Percentiles rank a stretch among this genome's conserved stretches.
phyloP scores from a whole-genome alignment of 1,140 invertebrate genomes.

The Euura lappo region DNA sequence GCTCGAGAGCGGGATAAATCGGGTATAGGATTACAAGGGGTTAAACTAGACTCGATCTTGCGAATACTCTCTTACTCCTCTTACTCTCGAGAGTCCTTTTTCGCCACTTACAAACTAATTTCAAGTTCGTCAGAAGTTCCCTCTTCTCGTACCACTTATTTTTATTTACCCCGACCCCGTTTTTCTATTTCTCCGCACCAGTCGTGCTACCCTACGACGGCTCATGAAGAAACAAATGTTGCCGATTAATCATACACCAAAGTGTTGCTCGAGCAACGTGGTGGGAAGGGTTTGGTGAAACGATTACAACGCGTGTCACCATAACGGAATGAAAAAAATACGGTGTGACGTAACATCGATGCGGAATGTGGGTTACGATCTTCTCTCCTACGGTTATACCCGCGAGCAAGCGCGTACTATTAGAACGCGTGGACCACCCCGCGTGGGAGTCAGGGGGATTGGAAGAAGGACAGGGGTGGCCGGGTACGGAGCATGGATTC shows the following conservation, averaged over 20 bases:
- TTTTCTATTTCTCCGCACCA: too few species aligned
- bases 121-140: too few species aligned
- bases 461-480: neutral
- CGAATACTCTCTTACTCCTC: neutral
- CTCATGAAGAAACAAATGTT: too few species aligned
- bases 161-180: too few species aligned
- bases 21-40: too few species aligned
- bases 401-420: neutral
- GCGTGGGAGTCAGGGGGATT: neutral
- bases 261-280: neutral
- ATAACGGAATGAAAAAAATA: neutral
- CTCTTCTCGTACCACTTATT: too few species aligned
- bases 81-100: neutral
- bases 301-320: neutral
- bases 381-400: neutral
- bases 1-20: too few species aligned
- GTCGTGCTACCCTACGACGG: too few species aligned
- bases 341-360: neutral
- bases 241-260: too few species aligned
- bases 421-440: conserved; percentile 1
- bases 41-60: too few species aligned
- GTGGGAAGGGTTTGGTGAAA: neutral
- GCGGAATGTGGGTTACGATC: conserved; percentile 6
- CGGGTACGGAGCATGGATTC: neutral
- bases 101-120: neutral